Evolutionary conservation across 2,113 vertebrate genomes (phyloP), one percentile per base, ranked within the genome.

Genomic region (Camelus dromedarius): DNA sequence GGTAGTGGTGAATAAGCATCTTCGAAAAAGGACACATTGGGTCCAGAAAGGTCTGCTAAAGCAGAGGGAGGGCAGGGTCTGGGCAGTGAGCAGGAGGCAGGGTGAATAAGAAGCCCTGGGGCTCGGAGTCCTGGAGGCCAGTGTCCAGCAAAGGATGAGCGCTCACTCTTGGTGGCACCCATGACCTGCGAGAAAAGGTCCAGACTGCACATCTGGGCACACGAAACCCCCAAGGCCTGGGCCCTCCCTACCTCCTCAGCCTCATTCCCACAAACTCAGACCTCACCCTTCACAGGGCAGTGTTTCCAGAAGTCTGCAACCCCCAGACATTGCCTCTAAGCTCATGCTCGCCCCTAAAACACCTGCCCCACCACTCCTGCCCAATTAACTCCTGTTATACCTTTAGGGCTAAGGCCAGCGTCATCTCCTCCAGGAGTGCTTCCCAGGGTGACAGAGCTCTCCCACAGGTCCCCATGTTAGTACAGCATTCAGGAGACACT

Each of bases 81-180:
- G 26, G 14, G 80, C 73, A 8, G 38, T 1, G 4, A 60, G 32
- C 11, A 13, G n/a, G 19, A 38, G 16, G 42, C 20, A 79, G 10
- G 12, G 50, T 0, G 0, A 58, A 22, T 1, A 1, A 19, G 9
- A 50, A 30, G n/a, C 16, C 38, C 32, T 6, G 8, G 4, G 19
- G 64, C 48, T 91, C 84, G 66, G 50, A 69, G 52, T 22, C 46
- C 54, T 24, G 32, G 32, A 35, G 20, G 35, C 26, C n/a, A 10
- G 3, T n/a, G 64, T 32, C 64, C 26, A 26, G 30, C 54, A 46
- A 30, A 84, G 5, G 48, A 62, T 20, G 22, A 69, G 28, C n/a
- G 28, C 28, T 67, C 9, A 26, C 88, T 22, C 3, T 1, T 19
- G 22, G 28, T 56, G 80, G 46, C n/a, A 64, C 79, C 88, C 28